Evolutionary conservation across 2,113 vertebrate genomes (phyloP), one percentile per base, ranked within the genome.

Genomic region (Xyliphius kryptos): DNA sequence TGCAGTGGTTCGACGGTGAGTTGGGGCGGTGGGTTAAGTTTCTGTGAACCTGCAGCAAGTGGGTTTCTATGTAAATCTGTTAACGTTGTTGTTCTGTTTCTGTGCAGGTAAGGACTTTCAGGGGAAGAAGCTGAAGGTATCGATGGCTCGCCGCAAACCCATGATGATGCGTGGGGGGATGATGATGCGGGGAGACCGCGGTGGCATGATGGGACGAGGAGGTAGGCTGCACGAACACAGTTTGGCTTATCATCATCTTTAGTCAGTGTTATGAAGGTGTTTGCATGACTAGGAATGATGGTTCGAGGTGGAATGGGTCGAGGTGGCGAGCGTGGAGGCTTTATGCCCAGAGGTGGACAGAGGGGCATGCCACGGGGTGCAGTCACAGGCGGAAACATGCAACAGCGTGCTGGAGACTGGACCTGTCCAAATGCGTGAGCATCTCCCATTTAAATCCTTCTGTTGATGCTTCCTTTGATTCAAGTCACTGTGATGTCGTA

Each of bases 341-440:
- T 97, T 43, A 85, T 88, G 38, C 92, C 91, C 0, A 79, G 95
- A 56, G 95, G 87, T 0, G 87, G 92, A 6, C 93, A 91, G 0
- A 87, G 94, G 13, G 91, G 90, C 6, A 89, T 89, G 14, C 69
- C 71, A 16, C 76, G 91, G 16, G 94, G 95, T 5, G 93, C 91
- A 61, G 87, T 91, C 0, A 88, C 91, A 2, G 92, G 92, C 60
- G 90, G 92, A 50, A 98, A 95, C 16, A 92, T 94, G 78, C 95
- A 97, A 71, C 94, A 96, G 77, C 87, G 96, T 46, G 95, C 92
- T 0, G 96, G 96, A 0, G 96, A 97, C 85, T 98, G 96, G 95
- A 92, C 96, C 80, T 98, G 96, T 74, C 95, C 94, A 16, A 98
- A 99, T 49, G 93, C 91, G 96, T 98, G 84, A 67, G 93, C 9